Conservation (phyloP, 2,113 vertebrate genomes). For the Ameiurus melas region DNA sequence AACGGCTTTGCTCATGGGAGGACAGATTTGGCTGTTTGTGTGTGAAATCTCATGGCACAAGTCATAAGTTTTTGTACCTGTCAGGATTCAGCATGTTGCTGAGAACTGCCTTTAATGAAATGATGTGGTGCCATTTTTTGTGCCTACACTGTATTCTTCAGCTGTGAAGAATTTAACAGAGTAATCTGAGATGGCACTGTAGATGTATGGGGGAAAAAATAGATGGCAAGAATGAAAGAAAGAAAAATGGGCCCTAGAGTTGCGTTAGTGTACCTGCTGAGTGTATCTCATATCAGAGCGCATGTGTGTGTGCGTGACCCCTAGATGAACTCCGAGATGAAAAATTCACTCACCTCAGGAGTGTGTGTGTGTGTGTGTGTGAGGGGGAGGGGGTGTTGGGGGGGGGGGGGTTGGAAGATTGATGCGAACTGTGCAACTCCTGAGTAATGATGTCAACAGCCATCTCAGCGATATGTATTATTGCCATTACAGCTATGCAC, state of each 20-base stretch:
- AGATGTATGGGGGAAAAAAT: conserved; percentile 29
- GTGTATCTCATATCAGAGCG: conserved; percentile 43
- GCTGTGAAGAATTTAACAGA: conserved; percentile 35
- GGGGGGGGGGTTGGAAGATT: conserved; percentile 30
- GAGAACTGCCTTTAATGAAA: conserved; percentile 21
- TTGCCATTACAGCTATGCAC: conserved; percentile 35
- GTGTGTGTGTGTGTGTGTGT: conserved; percentile 7
- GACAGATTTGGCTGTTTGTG: conserved; percentile 1
- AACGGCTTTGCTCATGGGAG: not conserved
- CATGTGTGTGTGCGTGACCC: conserved; percentile 42
- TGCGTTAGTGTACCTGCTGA: conserved; percentile 45
- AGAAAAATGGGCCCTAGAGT: conserved; percentile 41
- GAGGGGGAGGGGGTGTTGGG: too few relatives aligned
- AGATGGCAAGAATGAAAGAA: conserved; percentile 27
- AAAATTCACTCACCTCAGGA: conserved; percentile 49
- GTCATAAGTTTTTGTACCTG: conserved; percentile 22
- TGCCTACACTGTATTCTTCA: conserved; percentile 19
- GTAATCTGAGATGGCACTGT: conserved; percentile 49
- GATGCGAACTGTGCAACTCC: conserved; percentile 46
- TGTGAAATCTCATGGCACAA: not conserved
- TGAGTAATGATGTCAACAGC: conserved; percentile 56
- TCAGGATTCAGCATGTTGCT: conserved; percentile 25
- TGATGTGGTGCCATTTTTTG: not conserved
- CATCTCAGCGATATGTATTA: conserved; percentile 49
- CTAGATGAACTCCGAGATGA: conserved; percentile 52